These are phyloP conservation scores for Cynopterus sphinx DNA, from an alignment of 2,797 vertebrate species.

Conservation along the genomic window DNA sequence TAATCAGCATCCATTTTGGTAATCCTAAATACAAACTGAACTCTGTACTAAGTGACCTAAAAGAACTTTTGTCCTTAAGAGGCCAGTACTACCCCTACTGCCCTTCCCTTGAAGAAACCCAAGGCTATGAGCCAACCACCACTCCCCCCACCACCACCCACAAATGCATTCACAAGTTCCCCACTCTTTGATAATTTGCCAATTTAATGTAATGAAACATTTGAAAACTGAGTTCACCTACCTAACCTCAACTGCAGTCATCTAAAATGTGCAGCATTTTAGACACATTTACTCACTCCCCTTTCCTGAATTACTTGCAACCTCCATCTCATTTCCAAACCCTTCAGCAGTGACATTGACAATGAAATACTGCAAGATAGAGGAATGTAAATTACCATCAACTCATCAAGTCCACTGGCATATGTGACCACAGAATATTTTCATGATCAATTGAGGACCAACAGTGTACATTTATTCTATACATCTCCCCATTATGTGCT, in stretches of 20 bases:
- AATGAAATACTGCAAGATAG: conserved; percentile 10
- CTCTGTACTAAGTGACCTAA: neutral
- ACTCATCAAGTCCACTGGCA: conserved; percentile 9
- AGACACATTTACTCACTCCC: neutral
- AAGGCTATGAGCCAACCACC: neutral
- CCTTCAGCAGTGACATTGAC: conserved; percentile 30
- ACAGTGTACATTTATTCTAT: conserved; percentile 43
- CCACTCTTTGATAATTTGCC: neutral
- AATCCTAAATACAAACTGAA: conserved; percentile 4
- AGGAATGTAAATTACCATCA: conserved; percentile 47
- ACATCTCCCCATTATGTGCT: conserved; percentile 48
- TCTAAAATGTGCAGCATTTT: conserved; percentile 33
- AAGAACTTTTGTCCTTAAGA: neutral
- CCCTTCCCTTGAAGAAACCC: neutral
- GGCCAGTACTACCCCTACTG: neutral
- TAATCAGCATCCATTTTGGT: neutral
- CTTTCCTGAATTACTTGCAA: conserved; percentile 50
- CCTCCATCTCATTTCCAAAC: conserved; percentile 52
- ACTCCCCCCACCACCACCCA: neutral
- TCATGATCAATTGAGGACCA: conserved; percentile 43
- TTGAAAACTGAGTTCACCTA: conserved; percentile 28
- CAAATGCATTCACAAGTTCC: neutral
- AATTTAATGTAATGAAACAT: neutral
- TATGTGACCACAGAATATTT: conserved; percentile 29
- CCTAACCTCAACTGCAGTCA: conserved; percentile 48